Evolutionary conservation across 2,888 invertebrate species (phyloP).

Genomic region (Spilarctia lutea): DNA sequence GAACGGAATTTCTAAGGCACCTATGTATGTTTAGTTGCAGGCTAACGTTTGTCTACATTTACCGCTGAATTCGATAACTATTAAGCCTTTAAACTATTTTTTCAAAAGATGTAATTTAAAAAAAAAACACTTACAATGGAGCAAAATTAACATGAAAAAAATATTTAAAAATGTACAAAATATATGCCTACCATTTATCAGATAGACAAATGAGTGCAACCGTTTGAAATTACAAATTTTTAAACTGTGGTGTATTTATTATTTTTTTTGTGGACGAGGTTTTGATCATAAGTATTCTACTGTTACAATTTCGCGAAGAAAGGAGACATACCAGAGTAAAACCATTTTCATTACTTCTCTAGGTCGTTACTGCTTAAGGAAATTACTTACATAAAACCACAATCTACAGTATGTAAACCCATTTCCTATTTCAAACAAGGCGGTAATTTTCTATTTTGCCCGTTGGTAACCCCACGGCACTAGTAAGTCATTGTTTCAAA

Average conservation of each 20-base stretch:
- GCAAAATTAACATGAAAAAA: too few relatives aligned
- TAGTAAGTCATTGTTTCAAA: constrained; percentile 61
- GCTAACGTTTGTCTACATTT: background rate
- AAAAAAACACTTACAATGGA: too few relatives aligned
- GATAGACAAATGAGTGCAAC: too few relatives aligned
- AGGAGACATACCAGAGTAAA: background rate
- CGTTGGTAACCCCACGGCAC: constrained; percentile 34
- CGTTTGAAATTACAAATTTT: too few relatives aligned
- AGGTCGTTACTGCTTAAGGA: constrained; percentile 3
- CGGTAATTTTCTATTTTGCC: constrained; percentile 52
- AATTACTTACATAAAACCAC: constrained; percentile 13
- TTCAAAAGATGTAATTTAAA: too few relatives aligned
- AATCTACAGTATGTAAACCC: constrained; percentile 18
- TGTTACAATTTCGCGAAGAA: background rate
- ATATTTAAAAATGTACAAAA: too few relatives aligned
- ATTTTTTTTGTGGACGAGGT: too few relatives aligned
- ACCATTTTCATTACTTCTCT: background rate
- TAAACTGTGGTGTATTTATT: too few relatives aligned
- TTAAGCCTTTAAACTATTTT: background rate
- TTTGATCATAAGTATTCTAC: too few relatives aligned
- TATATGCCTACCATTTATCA: too few relatives aligned
- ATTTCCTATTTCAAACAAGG: constrained; percentile 43
- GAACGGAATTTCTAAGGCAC: background rate
- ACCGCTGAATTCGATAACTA: background rate
- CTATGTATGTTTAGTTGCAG: background rate